Percentiles rank a stretch among this genome's conserved stretches.
Evolutionary conservation across 2,797 vertebrate species (phyloP).

Genomic region (Miopithecus talapoin): DNA sequence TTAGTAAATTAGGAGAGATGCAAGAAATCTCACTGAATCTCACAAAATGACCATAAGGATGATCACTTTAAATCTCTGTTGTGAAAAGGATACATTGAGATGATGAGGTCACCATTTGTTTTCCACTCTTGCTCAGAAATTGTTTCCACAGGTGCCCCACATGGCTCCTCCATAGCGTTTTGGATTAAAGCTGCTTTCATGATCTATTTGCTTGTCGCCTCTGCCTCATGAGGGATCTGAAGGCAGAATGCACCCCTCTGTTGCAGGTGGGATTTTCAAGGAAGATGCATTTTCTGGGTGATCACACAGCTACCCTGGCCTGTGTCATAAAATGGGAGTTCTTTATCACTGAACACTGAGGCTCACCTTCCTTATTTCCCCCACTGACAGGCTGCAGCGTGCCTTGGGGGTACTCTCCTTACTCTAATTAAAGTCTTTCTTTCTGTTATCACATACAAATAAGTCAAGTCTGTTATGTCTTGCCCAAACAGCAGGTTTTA

Average conservation of each 20-base stretch:
- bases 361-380: background rate
- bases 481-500: background rate
- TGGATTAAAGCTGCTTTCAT: background rate
- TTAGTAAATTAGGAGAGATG: background rate
- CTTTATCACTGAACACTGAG: background rate
- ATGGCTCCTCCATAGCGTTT: fast-evolving
- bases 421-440: background rate
- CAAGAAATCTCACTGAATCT: background rate
- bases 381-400: background rate
- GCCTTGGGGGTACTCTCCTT: background rate
- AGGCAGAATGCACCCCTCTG: background rate
- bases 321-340: background rate
- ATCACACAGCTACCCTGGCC: background rate
- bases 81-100: background rate
- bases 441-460: background rate
- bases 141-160: background rate
- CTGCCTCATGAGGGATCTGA: background rate
- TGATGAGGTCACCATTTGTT: background rate
- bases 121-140: background rate
- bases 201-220: background rate
- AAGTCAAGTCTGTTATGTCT: background rate
- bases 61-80: background rate
- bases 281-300: background rate
- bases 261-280: background rate
- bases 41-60: background rate